These are phyloP conservation scores for Etheostoma nigrum DNA, from an alignment of 2,797 vertebrate species.

Conservation along the genomic window DNA sequence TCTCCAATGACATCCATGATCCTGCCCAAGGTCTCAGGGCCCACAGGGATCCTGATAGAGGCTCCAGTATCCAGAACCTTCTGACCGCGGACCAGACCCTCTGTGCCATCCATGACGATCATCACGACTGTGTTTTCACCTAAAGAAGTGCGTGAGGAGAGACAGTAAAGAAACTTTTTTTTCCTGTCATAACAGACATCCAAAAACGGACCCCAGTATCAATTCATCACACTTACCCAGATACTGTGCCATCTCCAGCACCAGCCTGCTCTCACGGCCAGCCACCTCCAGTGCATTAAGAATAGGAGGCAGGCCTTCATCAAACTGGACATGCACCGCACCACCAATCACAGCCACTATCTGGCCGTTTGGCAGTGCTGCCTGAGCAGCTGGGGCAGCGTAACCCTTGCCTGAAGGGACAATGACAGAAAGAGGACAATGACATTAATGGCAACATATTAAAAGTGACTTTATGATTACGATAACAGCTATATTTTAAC, in stretches of 20 bases:
- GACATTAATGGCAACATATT: not conserved
- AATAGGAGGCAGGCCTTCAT: slow-evolving; percentile 91
- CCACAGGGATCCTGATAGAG: slow-evolving; percentile 93
- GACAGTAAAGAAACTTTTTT: not conserved
- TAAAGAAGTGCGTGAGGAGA: slow-evolving; percentile 47
- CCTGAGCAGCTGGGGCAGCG: not conserved
- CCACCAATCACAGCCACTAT: slow-evolving; percentile 94
- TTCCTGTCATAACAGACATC: not conserved
- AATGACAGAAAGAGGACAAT: not conserved
- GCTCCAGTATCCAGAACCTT: slow-evolving; percentile 91
- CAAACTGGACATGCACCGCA: slow-evolving; percentile 94
- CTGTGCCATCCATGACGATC: slow-evolving; percentile 94
- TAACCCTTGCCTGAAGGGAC: slow-evolving; percentile 81
- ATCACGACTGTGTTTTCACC: slow-evolving; percentile 93
- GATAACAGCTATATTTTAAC: not conserved
- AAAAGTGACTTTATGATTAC: not conserved
- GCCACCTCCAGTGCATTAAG: slow-evolving; percentile 92
- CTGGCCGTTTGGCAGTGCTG: slow-evolving; percentile 73
- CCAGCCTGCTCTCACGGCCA: slow-evolving; percentile 88
- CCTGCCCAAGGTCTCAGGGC: slow-evolving; percentile 92
- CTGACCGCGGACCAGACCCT: slow-evolving; percentile 93
- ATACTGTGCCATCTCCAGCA: slow-evolving; percentile 93
- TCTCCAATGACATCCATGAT: slow-evolving; percentile 97
- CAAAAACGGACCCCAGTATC: not conserved
- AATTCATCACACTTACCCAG: slow-evolving; percentile 36